Evolutionary conservation across 2,888 invertebrate genomes (phyloP).

Genomic region (Clepsis dumicolana): DNA sequence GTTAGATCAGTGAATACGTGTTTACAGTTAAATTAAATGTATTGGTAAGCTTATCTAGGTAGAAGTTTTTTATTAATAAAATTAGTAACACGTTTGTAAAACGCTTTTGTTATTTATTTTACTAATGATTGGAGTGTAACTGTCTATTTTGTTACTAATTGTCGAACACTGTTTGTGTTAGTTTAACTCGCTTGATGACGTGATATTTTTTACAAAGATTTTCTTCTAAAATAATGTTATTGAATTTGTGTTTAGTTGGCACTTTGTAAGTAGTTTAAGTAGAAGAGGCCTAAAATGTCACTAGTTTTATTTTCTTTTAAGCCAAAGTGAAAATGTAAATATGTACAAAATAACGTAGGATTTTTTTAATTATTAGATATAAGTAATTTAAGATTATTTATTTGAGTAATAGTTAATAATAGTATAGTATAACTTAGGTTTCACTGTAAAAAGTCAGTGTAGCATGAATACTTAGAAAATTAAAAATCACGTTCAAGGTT

Average conservation of each 20-base stretch:
- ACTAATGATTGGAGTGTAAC: not conserved
- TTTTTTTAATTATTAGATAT: not conserved
- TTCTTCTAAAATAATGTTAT: not conserved
- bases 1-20: constrained; percentile 25
- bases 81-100: constrained; percentile 7
- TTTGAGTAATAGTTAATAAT: not conserved
- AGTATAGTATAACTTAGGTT: not conserved
- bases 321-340: constrained; percentile 56
- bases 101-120: not conserved
- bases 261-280: not conserved
- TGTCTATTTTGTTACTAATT: not conserved
- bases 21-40: constrained; percentile 15
- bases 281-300: constrained; percentile 34
- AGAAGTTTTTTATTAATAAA: constrained; percentile 13
- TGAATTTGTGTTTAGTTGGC: not conserved
- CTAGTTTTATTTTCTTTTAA: constrained; percentile 39
- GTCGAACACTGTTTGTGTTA: not conserved
- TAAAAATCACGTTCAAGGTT: too few relatives aligned
- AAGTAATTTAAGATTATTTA: not conserved
- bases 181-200: not conserved
- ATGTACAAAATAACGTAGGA: constrained; percentile 27
- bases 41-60: constrained; percentile 11
- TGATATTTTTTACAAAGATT: not conserved
- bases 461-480: too few relatives aligned
- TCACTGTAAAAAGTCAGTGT: constrained; percentile 5